phyloP scores from a whole-genome alignment of 1,140 invertebrate genomes.

The Macrosteles quadrilineatus region DNA sequence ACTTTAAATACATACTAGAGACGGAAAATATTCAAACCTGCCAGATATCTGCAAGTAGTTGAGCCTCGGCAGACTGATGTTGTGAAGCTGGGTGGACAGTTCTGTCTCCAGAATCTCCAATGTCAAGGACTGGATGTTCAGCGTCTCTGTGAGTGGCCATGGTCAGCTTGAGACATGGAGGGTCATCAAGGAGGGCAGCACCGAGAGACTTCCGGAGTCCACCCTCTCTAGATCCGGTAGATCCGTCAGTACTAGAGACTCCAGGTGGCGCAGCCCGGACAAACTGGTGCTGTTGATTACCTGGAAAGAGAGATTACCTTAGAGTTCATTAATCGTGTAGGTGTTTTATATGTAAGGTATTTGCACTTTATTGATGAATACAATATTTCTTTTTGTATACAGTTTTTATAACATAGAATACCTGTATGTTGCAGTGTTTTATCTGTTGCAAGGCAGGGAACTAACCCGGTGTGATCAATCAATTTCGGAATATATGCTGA shows the following conservation, averaged over 20 bases:
- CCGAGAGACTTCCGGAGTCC: constrained; percentile 46
- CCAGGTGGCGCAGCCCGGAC: constrained; percentile 44
- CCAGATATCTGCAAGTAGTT: constrained; percentile 79
- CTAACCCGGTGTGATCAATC: too few relatives aligned
- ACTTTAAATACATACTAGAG: too few relatives aligned
- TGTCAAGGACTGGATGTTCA: constrained; percentile 59
- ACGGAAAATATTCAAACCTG: constrained; percentile 47
- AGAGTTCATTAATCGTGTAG: too few relatives aligned
- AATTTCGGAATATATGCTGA: too few relatives aligned
- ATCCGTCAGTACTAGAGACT: constrained; percentile 45
- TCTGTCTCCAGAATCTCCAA: constrained; percentile 65
- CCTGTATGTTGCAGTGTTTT: too few relatives aligned
- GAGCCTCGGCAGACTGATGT: constrained; percentile 69
- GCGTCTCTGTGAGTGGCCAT: constrained; percentile 59
- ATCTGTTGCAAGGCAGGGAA: too few relatives aligned
- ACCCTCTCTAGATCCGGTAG: constrained; percentile 46
- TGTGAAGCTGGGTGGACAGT: constrained; percentile 29
- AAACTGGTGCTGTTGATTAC: constrained; percentile 48
- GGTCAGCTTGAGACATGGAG: constrained; percentile 58
- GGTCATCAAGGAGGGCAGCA: constrained; percentile 41
- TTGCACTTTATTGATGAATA: too few relatives aligned
- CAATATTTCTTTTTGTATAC: too few relatives aligned
- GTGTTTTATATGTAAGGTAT: too few relatives aligned
- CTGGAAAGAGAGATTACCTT: too few relatives aligned
- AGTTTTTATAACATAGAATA: too few relatives aligned